Percentiles rank a stretch among this genome's conserved stretches.
Conservation (phyloP, 92 coral and sea anemone species). For the Phenganax subtilis region DNA sequence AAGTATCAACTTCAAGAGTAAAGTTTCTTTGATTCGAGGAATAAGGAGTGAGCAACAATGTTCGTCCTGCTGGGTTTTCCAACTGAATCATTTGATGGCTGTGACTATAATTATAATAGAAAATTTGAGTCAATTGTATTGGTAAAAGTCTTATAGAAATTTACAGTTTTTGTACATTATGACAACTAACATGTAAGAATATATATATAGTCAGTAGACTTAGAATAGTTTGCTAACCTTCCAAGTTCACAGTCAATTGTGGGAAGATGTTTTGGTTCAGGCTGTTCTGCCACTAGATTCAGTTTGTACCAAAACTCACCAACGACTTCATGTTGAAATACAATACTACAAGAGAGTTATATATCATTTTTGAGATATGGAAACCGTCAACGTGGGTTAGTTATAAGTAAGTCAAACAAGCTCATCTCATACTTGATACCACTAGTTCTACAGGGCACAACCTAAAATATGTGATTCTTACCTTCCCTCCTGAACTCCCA, state of each 20-base stretch:
- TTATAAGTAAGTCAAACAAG: neutral
- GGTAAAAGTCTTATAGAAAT: too few species aligned
- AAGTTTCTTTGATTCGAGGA: slow-evolving; percentile 71
- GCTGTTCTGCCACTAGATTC: slow-evolving; percentile 68
- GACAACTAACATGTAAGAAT: too few species aligned
- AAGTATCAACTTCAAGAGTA: slow-evolving; percentile 63
- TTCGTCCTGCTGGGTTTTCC: slow-evolving; percentile 79
- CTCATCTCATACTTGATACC: neutral
- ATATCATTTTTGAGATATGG: neutral
- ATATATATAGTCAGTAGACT: neutral
- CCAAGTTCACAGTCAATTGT: slow-evolving; percentile 83
- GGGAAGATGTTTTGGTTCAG: slow-evolving; percentile 76
- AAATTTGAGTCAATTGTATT: too few species aligned
- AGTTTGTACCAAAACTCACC: slow-evolving; percentile 96
- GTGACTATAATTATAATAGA: slow-evolving; percentile 48
- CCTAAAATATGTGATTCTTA: slow-evolving; percentile 15
- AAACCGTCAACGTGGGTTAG: neutral
- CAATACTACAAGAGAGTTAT: slow-evolving; percentile 53
- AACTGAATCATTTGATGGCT: slow-evolving; percentile 88
- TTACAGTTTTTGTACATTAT: too few species aligned
- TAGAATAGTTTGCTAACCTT: slow-evolving; percentile 49
- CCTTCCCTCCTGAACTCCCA: slow-evolving; percentile 89
- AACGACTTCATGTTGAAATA: slow-evolving; percentile 75
- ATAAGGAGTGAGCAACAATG: slow-evolving; percentile 67
- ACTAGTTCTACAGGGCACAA: neutral